These are phyloP conservation scores for Sitta carolinensis DNA, from an alignment of 2,797 vertebrate genomes.

Conservation along the genomic window DNA sequence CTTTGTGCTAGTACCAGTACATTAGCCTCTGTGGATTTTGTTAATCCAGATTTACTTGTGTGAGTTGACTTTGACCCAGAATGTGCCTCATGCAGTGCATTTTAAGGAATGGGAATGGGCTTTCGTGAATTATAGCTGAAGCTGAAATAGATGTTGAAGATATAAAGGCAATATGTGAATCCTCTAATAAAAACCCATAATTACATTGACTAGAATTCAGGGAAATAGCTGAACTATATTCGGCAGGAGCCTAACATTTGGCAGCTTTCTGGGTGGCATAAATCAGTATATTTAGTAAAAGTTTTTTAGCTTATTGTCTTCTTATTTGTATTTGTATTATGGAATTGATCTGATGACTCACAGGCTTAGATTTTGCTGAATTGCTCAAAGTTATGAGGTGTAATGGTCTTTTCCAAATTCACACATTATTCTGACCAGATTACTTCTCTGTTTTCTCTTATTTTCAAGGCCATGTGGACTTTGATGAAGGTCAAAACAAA, in stretches of 20 bases:
- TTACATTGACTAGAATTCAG: conserved; percentile 21
- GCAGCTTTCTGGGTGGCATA: conserved; percentile 13
- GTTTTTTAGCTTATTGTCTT: conserved; percentile 17
- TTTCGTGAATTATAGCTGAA: conserved; percentile 26
- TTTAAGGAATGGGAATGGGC: not conserved
- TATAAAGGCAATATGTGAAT: conserved; percentile 22
- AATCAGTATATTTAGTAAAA: conserved; percentile 27
- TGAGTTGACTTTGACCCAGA: conserved; percentile 41
- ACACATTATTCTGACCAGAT: not conserved
- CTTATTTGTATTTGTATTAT: not conserved
- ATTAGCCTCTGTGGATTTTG: conserved; percentile 46
- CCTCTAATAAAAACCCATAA: conserved; percentile 35
- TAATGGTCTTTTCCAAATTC: not conserved
- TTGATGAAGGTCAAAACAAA: not conserved
- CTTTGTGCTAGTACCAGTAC: conserved; percentile 24
- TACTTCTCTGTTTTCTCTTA: not conserved
- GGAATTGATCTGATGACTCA: not conserved
- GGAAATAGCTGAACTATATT: not conserved
- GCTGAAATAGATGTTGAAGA: conserved; percentile 7
- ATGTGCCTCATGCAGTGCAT: not conserved
- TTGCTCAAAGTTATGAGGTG: not conserved
- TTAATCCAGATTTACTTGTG: conserved; percentile 64
- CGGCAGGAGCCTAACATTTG: not conserved
- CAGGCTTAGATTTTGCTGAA: not conserved
- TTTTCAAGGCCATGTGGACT: not conserved